Evolutionary conservation across 2,888 invertebrate genomes (phyloP).

Genomic region (Drosophila helvetica): DNA sequence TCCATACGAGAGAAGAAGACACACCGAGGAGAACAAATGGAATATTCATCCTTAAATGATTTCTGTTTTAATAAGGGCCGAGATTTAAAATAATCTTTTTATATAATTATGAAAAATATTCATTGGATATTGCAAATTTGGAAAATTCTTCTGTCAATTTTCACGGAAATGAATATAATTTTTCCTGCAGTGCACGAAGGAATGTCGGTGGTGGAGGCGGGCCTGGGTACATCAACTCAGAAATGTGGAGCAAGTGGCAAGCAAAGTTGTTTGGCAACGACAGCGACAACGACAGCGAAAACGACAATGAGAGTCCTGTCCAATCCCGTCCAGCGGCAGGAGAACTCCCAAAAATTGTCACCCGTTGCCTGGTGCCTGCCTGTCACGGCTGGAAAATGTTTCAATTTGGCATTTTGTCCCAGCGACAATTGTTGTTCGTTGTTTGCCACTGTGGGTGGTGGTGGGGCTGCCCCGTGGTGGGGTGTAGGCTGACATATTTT

Average conservation of each 20-base stretch:
- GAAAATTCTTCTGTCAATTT: too few species aligned
- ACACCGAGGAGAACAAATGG: too few species aligned
- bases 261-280: constrained; percentile 77
- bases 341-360: constrained; percentile 33
- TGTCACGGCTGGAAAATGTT: constrained; percentile 64
- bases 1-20: too few species aligned
- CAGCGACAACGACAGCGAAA: constrained; percentile 32
- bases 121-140: too few species aligned
- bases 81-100: too few species aligned
- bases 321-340: not conserved
- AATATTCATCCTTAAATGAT: too few species aligned
- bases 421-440: constrained; percentile 59
- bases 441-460: constrained; percentile 13
- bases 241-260: constrained; percentile 77
- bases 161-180: too few species aligned
- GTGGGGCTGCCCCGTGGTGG: constrained; percentile 2
- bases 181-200: too few species aligned
- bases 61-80: too few species aligned
- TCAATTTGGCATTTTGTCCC: constrained; percentile 75
- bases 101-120: too few species aligned
- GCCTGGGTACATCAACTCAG: constrained; percentile 32
- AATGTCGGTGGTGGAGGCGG: too few species aligned
- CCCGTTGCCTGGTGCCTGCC: constrained; percentile 21
- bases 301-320: constrained; percentile 23
- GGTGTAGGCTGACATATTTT: constrained; percentile 62